Evolutionary conservation across 1,140 invertebrate genomes (phyloP).

Genomic region (Drosophila nikananu): DNA sequence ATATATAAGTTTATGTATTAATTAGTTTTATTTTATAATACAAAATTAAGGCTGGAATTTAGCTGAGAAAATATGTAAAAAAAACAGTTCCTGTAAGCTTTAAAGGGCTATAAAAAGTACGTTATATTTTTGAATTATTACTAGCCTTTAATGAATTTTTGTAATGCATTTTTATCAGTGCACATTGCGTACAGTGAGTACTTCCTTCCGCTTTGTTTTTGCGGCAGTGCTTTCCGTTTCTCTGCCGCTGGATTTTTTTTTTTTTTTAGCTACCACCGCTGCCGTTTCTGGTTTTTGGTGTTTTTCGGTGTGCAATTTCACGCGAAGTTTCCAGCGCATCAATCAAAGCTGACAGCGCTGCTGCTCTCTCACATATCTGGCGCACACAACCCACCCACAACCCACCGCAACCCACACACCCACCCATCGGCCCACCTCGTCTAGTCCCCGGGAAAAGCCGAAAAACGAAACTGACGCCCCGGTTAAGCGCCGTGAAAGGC

Average conservation of each 20-base stretch:
- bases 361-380: slow-evolving; percentile 21
- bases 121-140: too few species aligned
- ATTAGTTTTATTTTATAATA: too few species aligned
- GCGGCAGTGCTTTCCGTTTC: slow-evolving; percentile 16
- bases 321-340: slow-evolving; percentile 79
- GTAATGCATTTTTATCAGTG: slow-evolving; percentile 2
- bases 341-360: slow-evolving; percentile 67
- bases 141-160: fast-evolving
- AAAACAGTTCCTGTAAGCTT: too few species aligned
- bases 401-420: not conserved
- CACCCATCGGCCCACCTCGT: slow-evolving; percentile 8
- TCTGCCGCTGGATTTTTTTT: slow-evolving; percentile 26
- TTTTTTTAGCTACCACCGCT: slow-evolving; percentile 34
- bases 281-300: slow-evolving; percentile 35
- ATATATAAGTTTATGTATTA: too few species aligned
- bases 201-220: slow-evolving; percentile 66
- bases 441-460: slow-evolving; percentile 14
- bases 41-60: too few species aligned
- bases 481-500: slow-evolving; percentile 44
- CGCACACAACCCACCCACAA: not conserved
- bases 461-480: slow-evolving; percentile 39
- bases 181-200: slow-evolving; percentile 56
- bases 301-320: slow-evolving; percentile 79
- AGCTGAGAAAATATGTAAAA: too few species aligned
- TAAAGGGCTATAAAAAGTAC: too few species aligned